These are phyloP conservation scores for Nasonovia ribisnigri DNA, from an alignment of 2,888 invertebrate genomes.

Conservation along the genomic window DNA sequence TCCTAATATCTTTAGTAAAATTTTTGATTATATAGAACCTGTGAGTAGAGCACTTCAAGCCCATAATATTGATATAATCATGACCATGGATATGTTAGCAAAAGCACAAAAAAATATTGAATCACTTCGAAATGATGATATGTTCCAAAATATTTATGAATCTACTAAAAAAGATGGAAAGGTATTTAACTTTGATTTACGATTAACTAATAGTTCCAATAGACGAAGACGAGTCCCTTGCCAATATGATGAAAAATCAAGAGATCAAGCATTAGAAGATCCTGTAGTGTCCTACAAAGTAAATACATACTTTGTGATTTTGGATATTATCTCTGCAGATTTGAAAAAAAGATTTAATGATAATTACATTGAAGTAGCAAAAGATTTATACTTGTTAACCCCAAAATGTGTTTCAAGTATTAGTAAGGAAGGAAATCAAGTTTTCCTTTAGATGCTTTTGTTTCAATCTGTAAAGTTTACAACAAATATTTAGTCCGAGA, in stretches of 20 bases:
- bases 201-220: neutral
- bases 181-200: neutral
- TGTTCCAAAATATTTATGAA: neutral
- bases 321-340: neutral
- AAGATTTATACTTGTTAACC: neutral
- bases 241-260: neutral
- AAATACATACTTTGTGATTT: neutral
- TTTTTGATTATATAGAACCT: neutral
- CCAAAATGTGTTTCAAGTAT: neutral
- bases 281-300: neutral
- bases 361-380: neutral
- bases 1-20: neutral
- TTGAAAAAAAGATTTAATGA: neutral
- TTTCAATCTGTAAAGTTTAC: neutral
- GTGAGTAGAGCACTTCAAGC: conserved; percentile 2
- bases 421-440: neutral
- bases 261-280: neutral
- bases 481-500: neutral
- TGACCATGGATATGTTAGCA: neutral
- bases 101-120: neutral
- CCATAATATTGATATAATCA: neutral
- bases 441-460: neutral
- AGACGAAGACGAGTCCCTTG: neutral
- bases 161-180: neutral
- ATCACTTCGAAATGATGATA: neutral